Percentiles rank a stretch among this genome's conserved stretches.
phyloP scores from a whole-genome alignment of 2,113 vertebrate genomes.

The Rhynchomys soricoides region DNA sequence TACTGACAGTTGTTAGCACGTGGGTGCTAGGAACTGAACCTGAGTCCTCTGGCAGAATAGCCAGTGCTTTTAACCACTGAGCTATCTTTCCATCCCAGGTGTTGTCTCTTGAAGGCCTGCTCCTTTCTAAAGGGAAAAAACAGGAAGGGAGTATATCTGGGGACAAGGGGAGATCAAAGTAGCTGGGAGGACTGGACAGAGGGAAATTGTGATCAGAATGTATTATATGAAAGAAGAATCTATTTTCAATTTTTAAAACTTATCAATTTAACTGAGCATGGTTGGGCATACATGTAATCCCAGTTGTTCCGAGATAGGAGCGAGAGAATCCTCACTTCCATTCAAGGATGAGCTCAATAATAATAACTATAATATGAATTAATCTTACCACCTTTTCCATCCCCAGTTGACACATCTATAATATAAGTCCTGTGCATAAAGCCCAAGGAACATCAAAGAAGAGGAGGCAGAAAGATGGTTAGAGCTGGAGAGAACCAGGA shows the following conservation, averaged over 20 bases:
- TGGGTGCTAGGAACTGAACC: too few species aligned
- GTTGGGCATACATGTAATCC: too few species aligned
- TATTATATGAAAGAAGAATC: neutral
- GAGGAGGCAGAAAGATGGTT: neutral
- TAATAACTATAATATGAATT: neutral
- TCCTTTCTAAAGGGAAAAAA: neutral
- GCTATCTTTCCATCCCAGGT: rapidly evolving
- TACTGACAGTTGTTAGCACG: too few species aligned
- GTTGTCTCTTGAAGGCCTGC: neutral
- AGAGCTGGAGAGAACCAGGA: neutral
- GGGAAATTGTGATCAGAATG: neutral
- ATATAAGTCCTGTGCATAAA: neutral
- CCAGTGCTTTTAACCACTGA: neutral
- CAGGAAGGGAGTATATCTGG: neutral
- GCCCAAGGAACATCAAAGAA: neutral
- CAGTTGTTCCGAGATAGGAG: too few species aligned
- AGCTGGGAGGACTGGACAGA: neutral
- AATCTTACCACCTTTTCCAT: neutral
- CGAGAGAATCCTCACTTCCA: neutral
- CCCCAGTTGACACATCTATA: neutral
- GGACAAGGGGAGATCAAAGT: neutral
- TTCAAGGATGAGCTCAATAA: neutral
- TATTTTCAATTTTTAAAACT: too few species aligned
- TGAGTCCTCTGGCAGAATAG: neutral
- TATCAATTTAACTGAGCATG: too few species aligned